These are phyloP conservation scores for Drosophila nannoptera DNA, from an alignment of 1,140 invertebrate species.

Conservation along the genomic window DNA sequence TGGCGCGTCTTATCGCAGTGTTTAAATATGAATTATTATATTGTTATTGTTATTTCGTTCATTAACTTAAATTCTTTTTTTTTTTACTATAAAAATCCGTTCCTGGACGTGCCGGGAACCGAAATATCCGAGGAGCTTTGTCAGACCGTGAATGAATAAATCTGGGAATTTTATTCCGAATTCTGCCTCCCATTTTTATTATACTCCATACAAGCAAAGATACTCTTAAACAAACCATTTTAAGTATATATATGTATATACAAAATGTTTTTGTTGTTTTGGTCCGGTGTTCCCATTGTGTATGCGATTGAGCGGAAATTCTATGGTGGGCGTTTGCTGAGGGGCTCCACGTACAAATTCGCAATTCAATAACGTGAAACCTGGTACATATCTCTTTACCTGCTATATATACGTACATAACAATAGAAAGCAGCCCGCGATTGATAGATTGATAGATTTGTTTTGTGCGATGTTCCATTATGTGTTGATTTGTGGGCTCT, in stretches of 20 bases:
- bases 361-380: slow-evolving; percentile 23
- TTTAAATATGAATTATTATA: slow-evolving; percentile 6
- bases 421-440: background rate
- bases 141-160: background rate
- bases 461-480: slow-evolving; percentile 1
- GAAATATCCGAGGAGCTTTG: slow-evolving; percentile 17
- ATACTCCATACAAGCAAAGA: background rate
- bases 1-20: slow-evolving; percentile 38
- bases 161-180: slow-evolving; percentile 1
- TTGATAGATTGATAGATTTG: slow-evolving; percentile 14
- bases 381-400: slow-evolving; percentile 6
- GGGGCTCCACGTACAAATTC: background rate
- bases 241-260: background rate
- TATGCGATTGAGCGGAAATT: background rate
- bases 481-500: slow-evolving; percentile 3
- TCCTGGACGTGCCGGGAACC: slow-evolving; percentile 55
- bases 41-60: slow-evolving; percentile 15
- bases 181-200: slow-evolving; percentile 28
- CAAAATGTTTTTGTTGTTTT: slow-evolving; percentile 4
- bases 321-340: slow-evolving; percentile 24
- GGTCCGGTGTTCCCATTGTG: background rate
- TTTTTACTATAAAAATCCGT: slow-evolving; percentile 22
- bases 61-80: slow-evolving; percentile 9
- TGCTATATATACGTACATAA: background rate
- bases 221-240: too few relatives aligned